Evolutionary conservation across 2,888 invertebrate genomes (phyloP), one percentile per base, ranked within the genome.

Genomic region (Gymnocheta viridis): DNA sequence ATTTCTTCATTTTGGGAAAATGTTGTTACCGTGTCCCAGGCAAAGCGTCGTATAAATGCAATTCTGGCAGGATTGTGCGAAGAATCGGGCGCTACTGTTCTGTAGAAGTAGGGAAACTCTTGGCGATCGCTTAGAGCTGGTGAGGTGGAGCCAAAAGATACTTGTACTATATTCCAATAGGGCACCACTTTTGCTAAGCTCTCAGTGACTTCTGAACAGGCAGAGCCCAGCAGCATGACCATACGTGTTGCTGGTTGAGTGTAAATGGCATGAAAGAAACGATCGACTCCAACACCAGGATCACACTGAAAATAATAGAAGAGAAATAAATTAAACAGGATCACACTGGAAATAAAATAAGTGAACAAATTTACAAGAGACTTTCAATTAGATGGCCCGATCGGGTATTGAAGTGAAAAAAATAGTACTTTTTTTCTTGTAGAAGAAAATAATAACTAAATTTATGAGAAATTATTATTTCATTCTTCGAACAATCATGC

Each of bases 111-210:
- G 1, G 97, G 97, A 91, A 96, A 98, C 91, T 97, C 97, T 44
- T 95, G 95, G 29, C 97, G 94, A 92, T 98, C 97, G 87, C 97
- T 97, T 73, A 98, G 93, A 0, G 96, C 96, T 17, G 98, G 98
- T 0, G 98, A 97, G 22, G 96, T 97, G 0, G 97, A 96, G 2
- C 97, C 98, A 89, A 96, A 97, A 0, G 98, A 98, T 44, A 98
- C 96, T 94, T 98, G 96, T 10, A 98, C 95, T 87, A 98, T 96
- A 90, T 97, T 98, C 97, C 97, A 98, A 89, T 97, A 97, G 5
- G 97, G 96, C 32, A 97, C 97, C 77, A 98, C 96, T 92, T 97
- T 96, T 38, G 97, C 98, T 85, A 98, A 93, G 89, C 96, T 96
- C 92, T 98, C 97, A 0, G 97, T 97, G 74, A 98, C 98, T 89